These are phyloP conservation scores for Melanotus villosus DNA, from an alignment of 2,888 invertebrate species.

Conservation along the genomic window DNA sequence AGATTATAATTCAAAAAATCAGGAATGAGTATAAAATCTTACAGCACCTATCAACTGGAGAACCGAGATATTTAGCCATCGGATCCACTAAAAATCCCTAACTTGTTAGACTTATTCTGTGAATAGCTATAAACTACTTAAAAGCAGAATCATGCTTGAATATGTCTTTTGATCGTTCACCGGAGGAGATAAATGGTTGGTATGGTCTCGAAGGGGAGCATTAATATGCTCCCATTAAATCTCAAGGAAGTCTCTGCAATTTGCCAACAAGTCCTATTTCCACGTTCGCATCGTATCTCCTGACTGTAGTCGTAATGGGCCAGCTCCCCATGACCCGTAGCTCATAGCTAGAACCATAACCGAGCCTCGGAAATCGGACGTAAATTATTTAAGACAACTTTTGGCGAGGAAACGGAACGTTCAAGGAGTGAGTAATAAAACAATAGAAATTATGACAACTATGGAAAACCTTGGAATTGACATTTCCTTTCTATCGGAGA, in stretches of 20 bases:
- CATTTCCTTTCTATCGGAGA: conserved; percentile 12
- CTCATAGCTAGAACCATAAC: neutral
- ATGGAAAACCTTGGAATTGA: conserved; percentile 1
- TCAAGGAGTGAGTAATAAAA: conserved; percentile 11
- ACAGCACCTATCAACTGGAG: neutral
- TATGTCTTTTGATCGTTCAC: too few relatives aligned
- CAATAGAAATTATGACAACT: conserved; percentile 1
- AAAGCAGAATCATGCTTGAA: too few relatives aligned
- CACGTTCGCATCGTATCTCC: conserved; percentile 4
- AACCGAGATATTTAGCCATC: too few relatives aligned
- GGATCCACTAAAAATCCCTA: too few relatives aligned
- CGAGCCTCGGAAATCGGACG: conserved; percentile 14
- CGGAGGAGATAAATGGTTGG: neutral
- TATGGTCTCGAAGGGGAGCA: neutral
- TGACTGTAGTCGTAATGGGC: neutral
- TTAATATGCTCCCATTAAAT: neutral
- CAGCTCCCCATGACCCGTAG: neutral
- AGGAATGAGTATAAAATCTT: neutral
- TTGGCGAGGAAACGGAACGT: conserved; percentile 4
- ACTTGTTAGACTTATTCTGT: too few relatives aligned
- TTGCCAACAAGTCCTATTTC: conserved; percentile 2
- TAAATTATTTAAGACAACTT: conserved; percentile 6
- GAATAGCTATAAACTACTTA: too few relatives aligned
- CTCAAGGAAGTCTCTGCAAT: conserved; percentile 3
- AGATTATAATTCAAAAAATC: too few relatives aligned